Evolutionary conservation across 2,113 vertebrate genomes (phyloP).

Genomic region (Vidua macroura): DNA sequence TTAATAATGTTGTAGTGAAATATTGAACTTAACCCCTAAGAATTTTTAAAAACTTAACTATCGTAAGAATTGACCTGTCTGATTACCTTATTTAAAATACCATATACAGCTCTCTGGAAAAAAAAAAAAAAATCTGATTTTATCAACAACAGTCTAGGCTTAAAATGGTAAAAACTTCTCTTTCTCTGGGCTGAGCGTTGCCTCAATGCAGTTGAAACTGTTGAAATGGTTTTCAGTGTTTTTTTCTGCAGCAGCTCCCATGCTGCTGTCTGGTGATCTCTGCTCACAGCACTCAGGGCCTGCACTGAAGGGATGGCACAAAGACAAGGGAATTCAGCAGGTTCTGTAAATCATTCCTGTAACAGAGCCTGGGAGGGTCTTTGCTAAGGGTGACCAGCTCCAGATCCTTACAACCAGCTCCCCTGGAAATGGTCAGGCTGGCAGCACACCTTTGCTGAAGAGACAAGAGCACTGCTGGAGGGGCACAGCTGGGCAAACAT

Average conservation of each 20-base stretch:
- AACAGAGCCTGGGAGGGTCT: not conserved
- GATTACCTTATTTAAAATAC: not conserved
- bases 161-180: not conserved
- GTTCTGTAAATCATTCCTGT: not conserved
- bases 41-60: not conserved
- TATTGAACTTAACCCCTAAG: not conserved
- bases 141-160: not conserved
- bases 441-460: not conserved
- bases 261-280: not conserved
- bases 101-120: not conserved
- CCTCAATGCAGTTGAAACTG: not conserved
- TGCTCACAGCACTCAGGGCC: not conserved
- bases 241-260: not conserved
- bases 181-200: not conserved
- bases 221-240: rapidly evolving
- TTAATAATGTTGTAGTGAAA: not conserved
- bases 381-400: not conserved
- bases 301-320: not conserved
- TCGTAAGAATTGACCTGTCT: not conserved
- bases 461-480: not conserved
- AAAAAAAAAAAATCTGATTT: not conserved
- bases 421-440: not conserved
- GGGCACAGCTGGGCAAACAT: not conserved
- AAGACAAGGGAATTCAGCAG: not conserved
- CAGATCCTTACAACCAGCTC: not conserved